Percentiles rank a stretch among this genome's conserved stretches.
Evolutionary conservation across 2,888 invertebrate genomes (phyloP).

Genomic region (Tryphoninae sp.): DNA sequence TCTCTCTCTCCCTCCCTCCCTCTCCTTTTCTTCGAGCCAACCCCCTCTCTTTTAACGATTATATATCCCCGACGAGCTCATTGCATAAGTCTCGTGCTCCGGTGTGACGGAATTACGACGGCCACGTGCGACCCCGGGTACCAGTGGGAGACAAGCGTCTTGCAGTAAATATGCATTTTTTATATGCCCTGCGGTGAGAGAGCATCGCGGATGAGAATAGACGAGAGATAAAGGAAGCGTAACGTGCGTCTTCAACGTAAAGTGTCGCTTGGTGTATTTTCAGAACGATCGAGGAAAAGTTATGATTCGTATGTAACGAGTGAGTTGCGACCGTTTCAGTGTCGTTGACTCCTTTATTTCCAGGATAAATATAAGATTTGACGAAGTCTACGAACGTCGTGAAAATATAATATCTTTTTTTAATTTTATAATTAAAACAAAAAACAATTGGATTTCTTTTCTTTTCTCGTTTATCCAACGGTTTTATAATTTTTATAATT

Average conservation of each 20-base stretch:
- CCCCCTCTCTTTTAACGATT: not conserved
- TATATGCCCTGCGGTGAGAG: slow-evolving; percentile 2
- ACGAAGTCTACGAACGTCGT: no score
- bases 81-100: not conserved
- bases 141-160: not conserved
- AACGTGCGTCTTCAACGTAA: not conserved
- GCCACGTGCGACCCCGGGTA: slow-evolving; percentile 43
- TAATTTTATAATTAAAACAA: no score
- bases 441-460: no score
- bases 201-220: not conserved
- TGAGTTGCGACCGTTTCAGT: no score
- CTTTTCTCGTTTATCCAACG: no score
- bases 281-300: not conserved
- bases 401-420: no score
- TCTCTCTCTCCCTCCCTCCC: not conserved
- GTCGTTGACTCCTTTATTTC: no score
- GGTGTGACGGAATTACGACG: slow-evolving; percentile 55
- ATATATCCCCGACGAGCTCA: not conserved
- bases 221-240: not conserved
- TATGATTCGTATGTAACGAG: no score
- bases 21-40: not conserved
- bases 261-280: not conserved
- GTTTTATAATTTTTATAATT: no score
- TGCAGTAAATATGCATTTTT: slow-evolving; percentile 29
- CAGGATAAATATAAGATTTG: no score